Evolutionary conservation across 2,888 invertebrate species (phyloP).

Genomic region (Sinopyrophorus schimmeli): DNA sequence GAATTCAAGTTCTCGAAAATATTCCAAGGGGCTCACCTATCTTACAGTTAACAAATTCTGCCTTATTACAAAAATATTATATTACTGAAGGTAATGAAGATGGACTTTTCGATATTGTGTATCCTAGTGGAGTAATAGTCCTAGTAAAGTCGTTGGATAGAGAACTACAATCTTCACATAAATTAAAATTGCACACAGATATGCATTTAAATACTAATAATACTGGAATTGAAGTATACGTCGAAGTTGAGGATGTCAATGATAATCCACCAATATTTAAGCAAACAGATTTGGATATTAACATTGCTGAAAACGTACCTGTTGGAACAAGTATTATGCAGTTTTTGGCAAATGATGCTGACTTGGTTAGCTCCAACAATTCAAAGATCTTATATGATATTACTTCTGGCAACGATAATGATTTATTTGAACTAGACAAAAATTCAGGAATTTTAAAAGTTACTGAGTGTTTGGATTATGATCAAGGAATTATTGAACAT

Average conservation of each 20-base stretch:
- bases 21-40: slow-evolving; percentile 76
- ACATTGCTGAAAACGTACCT: slow-evolving; percentile 75
- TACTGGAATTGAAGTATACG: slow-evolving; percentile 73
- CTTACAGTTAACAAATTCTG: slow-evolving; percentile 71
- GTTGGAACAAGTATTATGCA: slow-evolving; percentile 72
- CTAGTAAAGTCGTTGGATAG: slow-evolving; percentile 78
- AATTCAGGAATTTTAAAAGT: slow-evolving; percentile 73
- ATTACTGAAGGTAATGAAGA: slow-evolving; percentile 79
- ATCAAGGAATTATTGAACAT: slow-evolving; percentile 70
- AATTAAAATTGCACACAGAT: slow-evolving; percentile 70
- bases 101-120: slow-evolving; percentile 72
- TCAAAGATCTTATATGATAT: slow-evolving; percentile 81
- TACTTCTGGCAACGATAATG: slow-evolving; percentile 85
- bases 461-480: slow-evolving; percentile 79
- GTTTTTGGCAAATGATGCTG: slow-evolving; percentile 74
- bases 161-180: slow-evolving; percentile 72
- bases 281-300: slow-evolving; percentile 67
- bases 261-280: slow-evolving; percentile 86
- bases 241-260: slow-evolving; percentile 83
- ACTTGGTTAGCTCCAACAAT: slow-evolving; percentile 73
- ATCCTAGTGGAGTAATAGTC: slow-evolving; percentile 76
- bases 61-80: slow-evolving; percentile 64
- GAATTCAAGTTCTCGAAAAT: slow-evolving; percentile 78
- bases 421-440: slow-evolving; percentile 73
- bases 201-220: slow-evolving; percentile 61